These are phyloP conservation scores for Sibirionetta formosa DNA, from an alignment of 2,797 vertebrate genomes.

Conservation along the genomic window DNA sequence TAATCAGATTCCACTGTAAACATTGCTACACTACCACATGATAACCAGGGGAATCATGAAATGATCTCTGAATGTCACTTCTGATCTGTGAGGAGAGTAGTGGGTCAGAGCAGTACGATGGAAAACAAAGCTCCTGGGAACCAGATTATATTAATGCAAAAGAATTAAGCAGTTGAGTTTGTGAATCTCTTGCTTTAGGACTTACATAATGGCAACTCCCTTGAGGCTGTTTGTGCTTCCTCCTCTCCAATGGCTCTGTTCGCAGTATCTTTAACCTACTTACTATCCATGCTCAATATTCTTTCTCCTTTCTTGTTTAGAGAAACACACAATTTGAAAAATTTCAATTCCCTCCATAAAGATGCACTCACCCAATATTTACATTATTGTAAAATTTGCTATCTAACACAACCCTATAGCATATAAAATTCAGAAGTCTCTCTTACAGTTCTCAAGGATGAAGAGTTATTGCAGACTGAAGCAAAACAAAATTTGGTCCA, in stretches of 20 bases:
- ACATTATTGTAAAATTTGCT: background rate
- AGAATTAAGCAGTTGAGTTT: background rate
- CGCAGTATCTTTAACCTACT: background rate
- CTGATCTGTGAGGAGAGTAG: background rate
- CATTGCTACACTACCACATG: fast-evolving
- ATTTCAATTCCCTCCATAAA: background rate
- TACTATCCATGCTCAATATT: background rate
- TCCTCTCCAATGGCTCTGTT: background rate
- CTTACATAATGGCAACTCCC: background rate
- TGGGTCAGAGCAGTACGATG: background rate
- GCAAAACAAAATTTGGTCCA: background rate
- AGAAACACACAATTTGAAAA: background rate
- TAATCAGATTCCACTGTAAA: background rate
- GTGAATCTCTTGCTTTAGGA: background rate
- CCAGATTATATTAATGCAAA: background rate
- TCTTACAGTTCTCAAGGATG: background rate
- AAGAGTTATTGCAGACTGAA: background rate
- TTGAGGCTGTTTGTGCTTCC: background rate
- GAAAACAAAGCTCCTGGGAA: background rate
- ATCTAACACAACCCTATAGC: background rate
- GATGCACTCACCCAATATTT: background rate
- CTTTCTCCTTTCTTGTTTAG: background rate
- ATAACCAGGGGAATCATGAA: background rate
- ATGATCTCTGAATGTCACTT: background rate
- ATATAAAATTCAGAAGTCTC: background rate